phyloP scores from a whole-genome alignment of 37 sponge, comb jelly and placozoan species.

The Halichondria panicea region DNA sequence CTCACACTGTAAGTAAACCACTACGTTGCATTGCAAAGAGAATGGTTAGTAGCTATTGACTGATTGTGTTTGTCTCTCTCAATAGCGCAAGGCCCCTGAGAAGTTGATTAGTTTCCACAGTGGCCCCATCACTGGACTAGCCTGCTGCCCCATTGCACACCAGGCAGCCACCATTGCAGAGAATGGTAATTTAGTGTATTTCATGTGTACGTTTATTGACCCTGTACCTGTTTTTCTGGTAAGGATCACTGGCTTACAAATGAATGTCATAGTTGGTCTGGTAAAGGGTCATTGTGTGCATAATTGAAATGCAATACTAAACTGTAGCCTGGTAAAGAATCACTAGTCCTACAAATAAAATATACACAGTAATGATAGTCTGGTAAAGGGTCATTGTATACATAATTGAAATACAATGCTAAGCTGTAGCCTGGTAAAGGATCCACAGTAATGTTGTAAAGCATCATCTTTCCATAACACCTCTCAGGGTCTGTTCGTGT shows the following conservation, averaged over 20 bases:
- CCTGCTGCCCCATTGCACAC: slow-evolving; percentile 60
- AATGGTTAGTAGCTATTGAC: background rate
- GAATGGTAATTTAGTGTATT: slow-evolving; percentile 49
- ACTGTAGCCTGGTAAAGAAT: too few relatives aligned
- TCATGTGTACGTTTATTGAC: too few relatives aligned
- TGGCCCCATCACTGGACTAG: slow-evolving; percentile 74
- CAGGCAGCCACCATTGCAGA: slow-evolving; percentile 68
- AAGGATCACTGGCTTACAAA: too few relatives aligned
- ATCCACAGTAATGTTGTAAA: background rate
- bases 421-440: too few relatives aligned
- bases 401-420: background rate
- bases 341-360: too few relatives aligned
- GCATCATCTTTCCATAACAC: too few relatives aligned
- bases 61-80: background rate
- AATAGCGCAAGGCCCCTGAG: slow-evolving; percentile 87
- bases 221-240: too few relatives aligned
- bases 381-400: background rate
- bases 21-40: background rate
- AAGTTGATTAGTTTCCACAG: slow-evolving; percentile 84
- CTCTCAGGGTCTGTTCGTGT: slow-evolving; percentile 67
- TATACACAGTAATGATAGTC: too few relatives aligned
- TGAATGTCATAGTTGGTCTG: background rate
- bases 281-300: slow-evolving; percentile 8
- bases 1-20: slow-evolving; percentile 82
- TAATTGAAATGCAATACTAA: background rate